A percentile compares a stretch with the other conserved stretches of the same genome.
Evolutionary conservation across 2,797 vertebrate species (phyloP).

Genomic region (Anisognathus igniventris): DNA sequence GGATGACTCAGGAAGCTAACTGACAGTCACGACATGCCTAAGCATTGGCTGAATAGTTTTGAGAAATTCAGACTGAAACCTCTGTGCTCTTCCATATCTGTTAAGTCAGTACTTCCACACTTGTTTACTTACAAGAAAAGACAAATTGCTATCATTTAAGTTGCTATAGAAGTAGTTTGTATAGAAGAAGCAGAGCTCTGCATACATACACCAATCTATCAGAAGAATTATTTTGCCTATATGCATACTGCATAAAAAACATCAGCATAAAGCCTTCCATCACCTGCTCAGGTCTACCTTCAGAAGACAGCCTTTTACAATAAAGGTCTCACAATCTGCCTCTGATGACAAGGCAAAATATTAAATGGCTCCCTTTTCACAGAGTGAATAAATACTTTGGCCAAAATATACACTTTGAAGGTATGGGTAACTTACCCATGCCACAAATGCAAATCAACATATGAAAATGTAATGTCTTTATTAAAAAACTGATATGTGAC

Average conservation of each 20-base stretch:
- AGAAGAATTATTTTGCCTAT: not conserved
- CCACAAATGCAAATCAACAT: not conserved
- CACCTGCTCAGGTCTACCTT: not conserved
- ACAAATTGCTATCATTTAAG: not conserved
- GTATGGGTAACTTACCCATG: not conserved
- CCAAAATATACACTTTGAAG: not conserved
- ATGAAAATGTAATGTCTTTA: not conserved
- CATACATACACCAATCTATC: not conserved
- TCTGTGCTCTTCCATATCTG: not conserved
- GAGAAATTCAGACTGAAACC: not conserved
- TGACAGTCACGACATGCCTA: fast-evolving
- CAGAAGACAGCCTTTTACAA: not conserved
- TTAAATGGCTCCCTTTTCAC: not conserved
- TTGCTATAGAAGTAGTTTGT: not conserved
- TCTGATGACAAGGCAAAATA: not conserved
- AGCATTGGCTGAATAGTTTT: not conserved
- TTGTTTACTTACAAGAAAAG: not conserved
- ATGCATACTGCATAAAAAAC: not conserved
- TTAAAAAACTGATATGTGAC: not conserved
- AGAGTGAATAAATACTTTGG: not conserved
- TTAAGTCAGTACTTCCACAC: not conserved
- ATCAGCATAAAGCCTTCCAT: not conserved
- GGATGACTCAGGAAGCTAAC: not conserved
- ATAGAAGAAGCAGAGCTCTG: not conserved
- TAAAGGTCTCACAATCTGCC: not conserved